Evolutionary conservation across 1,140 invertebrate species (phyloP), one percentile per base, ranked within the genome.

Genomic region (Anthonomus grandis): DNA sequence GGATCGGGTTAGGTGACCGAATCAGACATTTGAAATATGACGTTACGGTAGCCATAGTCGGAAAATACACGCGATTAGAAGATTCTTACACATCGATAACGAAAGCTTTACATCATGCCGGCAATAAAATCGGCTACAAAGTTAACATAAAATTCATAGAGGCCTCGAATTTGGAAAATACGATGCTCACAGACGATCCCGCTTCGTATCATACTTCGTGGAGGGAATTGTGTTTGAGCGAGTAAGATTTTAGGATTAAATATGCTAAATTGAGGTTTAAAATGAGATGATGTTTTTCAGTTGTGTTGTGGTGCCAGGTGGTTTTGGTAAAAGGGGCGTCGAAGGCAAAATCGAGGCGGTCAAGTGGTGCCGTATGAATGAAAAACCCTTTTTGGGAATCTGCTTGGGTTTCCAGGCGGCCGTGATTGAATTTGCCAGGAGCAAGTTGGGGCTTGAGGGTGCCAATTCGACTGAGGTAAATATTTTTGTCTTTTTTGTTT

Each of bases 71-170:
- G 8, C 89, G 92, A 71, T 76, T 98, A 12, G 86, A 93, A 70
- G 97, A 99, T 77, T 87, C 95, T 0, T 99, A 99, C 72, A 88
- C 94, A 0, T 99, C 96, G 2, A 90, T 99, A 0, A 89, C 88
- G 2, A 98, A 99, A 78, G 91, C 97, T 0, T 74, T 99, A 15
- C 86, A 95, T 62, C 97, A 99, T 75, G 91, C 97, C 2, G 83
- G 92, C 0, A 82, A 97, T 18, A 82, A 86, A 54, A 84, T 83
- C 15, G 89, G 91, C 22, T 87, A 88, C 62, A 95, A 90, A 75
- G 78, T 98, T 0, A 87, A 88, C 58, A 74, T 98, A 19, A 86
- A 92, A 74, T 96, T 89, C 67, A 92, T 98, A 62, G 94, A 97
- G 72, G 90, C 95, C 0, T 89, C 87, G 3, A 85, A 92, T 78